phyloP scores from a whole-genome alignment of 2,797 vertebrate species.

The Hapalemur alaotrensis region DNA sequence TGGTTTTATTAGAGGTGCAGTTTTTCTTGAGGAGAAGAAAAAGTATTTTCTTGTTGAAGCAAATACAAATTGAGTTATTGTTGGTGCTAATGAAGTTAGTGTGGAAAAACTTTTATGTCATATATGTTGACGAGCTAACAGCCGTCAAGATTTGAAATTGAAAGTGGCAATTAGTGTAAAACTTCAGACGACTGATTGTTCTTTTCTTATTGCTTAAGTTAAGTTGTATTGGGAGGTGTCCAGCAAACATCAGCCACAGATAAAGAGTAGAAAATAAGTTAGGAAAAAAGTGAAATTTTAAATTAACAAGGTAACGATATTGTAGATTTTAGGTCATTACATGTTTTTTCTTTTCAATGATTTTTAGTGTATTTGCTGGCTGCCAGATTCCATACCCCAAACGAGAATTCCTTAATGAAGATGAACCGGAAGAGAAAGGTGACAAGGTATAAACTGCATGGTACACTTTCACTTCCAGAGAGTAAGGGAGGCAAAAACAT shows the following conservation, averaged over 20 bases:
- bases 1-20: neutral
- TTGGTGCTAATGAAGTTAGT: neutral
- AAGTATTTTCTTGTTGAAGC: neutral
- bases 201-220: neutral
- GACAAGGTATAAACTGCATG: constrained; percentile 90
- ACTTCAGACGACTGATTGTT: neutral
- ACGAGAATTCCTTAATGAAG: constrained; percentile 98
- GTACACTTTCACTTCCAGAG: neutral
- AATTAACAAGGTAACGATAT: neutral
- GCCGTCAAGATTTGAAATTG: neutral
- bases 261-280: neutral
- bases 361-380: constrained; percentile 95
- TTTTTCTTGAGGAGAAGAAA: neutral
- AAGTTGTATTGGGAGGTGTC: neutral
- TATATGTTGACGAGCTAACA: neutral
- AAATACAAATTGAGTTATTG: neutral
- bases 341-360: constrained; percentile 19
- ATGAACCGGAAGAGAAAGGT: constrained; percentile 97
- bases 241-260: neutral
- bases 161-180: neutral
- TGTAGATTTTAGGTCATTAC: neutral
- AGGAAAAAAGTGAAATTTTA: constrained; percentile 24
- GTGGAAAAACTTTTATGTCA: neutral
- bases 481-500: neutral
- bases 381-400: constrained; percentile 99